Conservation (phyloP, 64 coral and sea anemone species). For the Anthopleura sola region DNA sequence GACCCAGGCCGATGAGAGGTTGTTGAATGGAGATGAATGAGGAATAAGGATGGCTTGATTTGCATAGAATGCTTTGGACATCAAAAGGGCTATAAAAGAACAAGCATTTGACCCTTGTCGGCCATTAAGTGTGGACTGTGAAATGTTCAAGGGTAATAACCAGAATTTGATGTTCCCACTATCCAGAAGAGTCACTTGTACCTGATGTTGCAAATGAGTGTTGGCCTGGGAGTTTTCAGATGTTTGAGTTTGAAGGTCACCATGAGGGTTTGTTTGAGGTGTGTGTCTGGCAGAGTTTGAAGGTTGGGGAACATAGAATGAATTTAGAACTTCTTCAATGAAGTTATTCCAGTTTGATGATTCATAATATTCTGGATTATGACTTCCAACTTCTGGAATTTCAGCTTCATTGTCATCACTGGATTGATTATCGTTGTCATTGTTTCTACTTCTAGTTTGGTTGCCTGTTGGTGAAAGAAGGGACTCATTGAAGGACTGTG, state of each 20-base stretch:
- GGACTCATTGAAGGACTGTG: conserved; percentile 34
- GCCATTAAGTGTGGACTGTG: too few relatives aligned
- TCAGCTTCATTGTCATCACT: background rate
- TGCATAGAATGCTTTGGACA: too few relatives aligned
- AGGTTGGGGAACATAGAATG: conserved; percentile 20
- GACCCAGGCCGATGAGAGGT: too few relatives aligned
- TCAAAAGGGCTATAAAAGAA: too few relatives aligned
- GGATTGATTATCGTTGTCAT: background rate
- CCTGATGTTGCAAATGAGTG: too few relatives aligned
- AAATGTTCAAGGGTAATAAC: too few relatives aligned
- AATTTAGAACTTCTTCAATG: background rate
- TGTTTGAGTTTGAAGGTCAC: background rate
- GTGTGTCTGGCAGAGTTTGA: background rate
- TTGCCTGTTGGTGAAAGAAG: conserved; percentile 27
- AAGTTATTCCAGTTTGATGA: conserved; percentile 19
- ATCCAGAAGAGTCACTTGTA: too few relatives aligned
- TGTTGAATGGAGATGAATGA: too few relatives aligned
- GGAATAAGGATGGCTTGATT: too few relatives aligned
- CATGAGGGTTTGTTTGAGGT: background rate
- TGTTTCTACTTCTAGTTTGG: background rate
- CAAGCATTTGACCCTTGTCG: too few relatives aligned
- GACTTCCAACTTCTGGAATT: background rate
- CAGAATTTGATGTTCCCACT: too few relatives aligned
- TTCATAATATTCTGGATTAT: conserved; percentile 20
- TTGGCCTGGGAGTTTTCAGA: background rate